Base-by-base conservation (phyloP, 1,140 invertebrate genomes). In the Cylas formicarius region DNA sequence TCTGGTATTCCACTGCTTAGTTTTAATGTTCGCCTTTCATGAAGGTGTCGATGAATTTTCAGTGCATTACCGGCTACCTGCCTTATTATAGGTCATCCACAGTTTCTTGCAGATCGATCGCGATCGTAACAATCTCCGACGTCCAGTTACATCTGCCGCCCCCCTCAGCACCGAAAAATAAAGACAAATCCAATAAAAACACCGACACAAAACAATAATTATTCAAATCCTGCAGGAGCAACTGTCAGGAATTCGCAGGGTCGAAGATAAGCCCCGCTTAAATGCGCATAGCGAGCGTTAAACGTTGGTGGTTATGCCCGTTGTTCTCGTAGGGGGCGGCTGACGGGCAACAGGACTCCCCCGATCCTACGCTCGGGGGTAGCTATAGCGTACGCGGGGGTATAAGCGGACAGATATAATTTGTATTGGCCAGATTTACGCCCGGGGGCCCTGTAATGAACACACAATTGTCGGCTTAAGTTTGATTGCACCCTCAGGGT, bases 371-470 rank as follows among this genome's bases (percentile, higher is more conserved):
- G n/a, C n/a, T n/a, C 20, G 28, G 48, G 47, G 47, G 32, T 49
- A 43, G 41, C 43, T 44, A 49, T 28, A 47, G n/a, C 39, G 32
- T 39, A 52, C 41, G 35, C 33, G 42, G 44, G 48, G 48, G 47
- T 49, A 55, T 55, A 52, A 59, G 50, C 56, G 44, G 51, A 56
- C 55, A 61, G 55, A 64, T 62, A 64, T 64, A 66, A 66, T 66
- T 66, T 66, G 63, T 66, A 66, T 66, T 66, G 63, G 63, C 63
- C 63, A 66, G 63, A 66, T 66, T 66, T 66, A 51, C 61, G 59
- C 63, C 62, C 52, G 43, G 52, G 59, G 61, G 57, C 59, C 57
- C 53, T 60, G 61, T 66, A 66, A 66, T 66, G 63, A 66, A 66
- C 63, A 62, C 62, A 66, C 63, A 66, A 66, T 66, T 63, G 63